These are phyloP conservation scores for Polydrusus tereticollis DNA, from an alignment of 2,888 invertebrate species.

Conservation along the genomic window DNA sequence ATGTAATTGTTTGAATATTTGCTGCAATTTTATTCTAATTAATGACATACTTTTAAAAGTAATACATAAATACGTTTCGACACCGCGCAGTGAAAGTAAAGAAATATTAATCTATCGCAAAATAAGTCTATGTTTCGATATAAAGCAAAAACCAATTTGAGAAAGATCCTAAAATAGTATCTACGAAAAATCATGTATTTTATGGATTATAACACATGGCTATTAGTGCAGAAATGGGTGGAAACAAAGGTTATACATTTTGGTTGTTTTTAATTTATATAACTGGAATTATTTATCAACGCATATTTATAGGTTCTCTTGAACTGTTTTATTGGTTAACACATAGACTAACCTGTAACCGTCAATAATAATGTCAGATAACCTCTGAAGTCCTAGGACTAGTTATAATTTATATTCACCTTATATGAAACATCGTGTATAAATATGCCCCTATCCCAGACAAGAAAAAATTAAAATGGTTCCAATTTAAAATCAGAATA, in stretches of 20 bases:
- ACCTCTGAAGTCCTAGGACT: no score
- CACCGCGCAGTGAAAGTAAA: slow-evolving; percentile 8
- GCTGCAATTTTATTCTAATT: slow-evolving; percentile 7
- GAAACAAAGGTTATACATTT: slow-evolving; percentile 14
- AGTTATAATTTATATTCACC: no score
- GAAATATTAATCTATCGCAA: background rate
- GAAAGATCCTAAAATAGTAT: slow-evolving; percentile 4
- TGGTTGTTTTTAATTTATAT: slow-evolving; percentile 4
- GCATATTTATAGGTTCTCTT: no score
- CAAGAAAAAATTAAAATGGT: no score
- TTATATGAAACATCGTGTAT: no score
- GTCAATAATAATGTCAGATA: no score
- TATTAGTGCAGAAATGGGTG: slow-evolving; percentile 21
- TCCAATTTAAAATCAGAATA: no score
- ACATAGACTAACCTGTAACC: no score
- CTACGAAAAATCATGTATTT: slow-evolving; percentile 4
- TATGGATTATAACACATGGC: background rate
- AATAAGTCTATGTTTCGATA: background rate
- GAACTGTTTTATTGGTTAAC: no score
- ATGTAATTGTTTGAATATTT: slow-evolving; percentile 3
- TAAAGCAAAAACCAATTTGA: background rate
- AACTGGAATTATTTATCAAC: background rate
- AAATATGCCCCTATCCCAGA: no score
- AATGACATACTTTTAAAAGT: slow-evolving; percentile 15
- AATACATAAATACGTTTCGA: slow-evolving; percentile 25